A percentile compares a stretch with the other conserved stretches of the same genome.
Conservation (phyloP, 2,113 vertebrate species). For the Protobothrops mucrosquamatus region DNA sequence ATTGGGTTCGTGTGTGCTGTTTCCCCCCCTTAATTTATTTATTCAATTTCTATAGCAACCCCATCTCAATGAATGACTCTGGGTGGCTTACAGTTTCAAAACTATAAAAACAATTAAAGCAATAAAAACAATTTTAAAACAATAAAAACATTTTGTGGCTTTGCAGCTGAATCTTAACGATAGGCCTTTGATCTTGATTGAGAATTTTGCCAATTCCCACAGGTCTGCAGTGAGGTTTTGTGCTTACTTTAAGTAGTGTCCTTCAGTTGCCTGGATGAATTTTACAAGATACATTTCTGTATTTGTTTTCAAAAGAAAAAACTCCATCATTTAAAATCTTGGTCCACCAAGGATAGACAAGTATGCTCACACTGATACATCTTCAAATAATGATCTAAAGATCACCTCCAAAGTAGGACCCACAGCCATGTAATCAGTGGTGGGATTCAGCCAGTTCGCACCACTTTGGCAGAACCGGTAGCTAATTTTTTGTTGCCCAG, state of each 20-base stretch:
- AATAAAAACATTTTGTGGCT: neutral
- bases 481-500: no score
- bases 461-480: no score
- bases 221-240: neutral
- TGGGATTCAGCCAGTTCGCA: no score
- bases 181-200: neutral
- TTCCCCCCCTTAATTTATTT: neutral
- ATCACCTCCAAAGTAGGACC: neutral
- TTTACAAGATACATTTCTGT: neutral
- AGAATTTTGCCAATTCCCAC: neutral
- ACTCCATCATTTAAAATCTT: neutral
- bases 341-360: neutral
- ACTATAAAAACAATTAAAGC: neutral
- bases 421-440: no score
- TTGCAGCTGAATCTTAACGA: neutral
- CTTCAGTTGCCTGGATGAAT: neutral
- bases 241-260: no score
- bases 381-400: neutral
- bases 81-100: neutral
- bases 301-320: neutral
- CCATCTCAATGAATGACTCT: neutral
- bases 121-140: neutral
- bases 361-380: no score
- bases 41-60: neutral
- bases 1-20: neutral